Percentiles rank a stretch among this genome's conserved stretches.
Evolutionary conservation across 2,888 invertebrate genomes (phyloP).

Genomic region (Petrolisthes manimaculis): DNA sequence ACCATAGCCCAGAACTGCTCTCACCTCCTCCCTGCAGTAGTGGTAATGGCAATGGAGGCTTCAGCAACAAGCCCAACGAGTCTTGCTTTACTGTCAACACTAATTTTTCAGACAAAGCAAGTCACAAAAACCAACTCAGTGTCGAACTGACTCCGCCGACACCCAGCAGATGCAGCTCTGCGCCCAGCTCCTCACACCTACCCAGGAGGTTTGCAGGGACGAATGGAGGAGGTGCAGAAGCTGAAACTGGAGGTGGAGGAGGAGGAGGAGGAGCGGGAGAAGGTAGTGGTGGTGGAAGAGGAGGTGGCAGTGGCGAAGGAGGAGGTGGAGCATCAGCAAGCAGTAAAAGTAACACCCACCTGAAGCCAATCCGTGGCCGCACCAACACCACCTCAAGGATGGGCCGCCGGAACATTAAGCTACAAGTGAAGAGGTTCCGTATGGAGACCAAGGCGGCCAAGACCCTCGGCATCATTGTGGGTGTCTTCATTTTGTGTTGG

Average conservation of each 20-base stretch:
- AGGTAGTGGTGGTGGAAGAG: neutral
- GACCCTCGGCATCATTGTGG: conserved; percentile 98
- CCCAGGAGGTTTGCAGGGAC: neutral
- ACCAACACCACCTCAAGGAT: conserved; percentile 69
- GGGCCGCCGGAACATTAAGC: conserved; percentile 91
- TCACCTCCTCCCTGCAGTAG: conserved; percentile 27
- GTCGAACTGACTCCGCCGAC: conserved; percentile 22
- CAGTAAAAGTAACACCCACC: neutral
- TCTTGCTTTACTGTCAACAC: conserved; percentile 54
- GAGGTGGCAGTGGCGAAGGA: neutral
- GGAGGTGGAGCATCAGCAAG: neutral
- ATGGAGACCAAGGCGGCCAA: conserved; percentile 98
- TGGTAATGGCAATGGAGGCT: conserved; percentile 21
- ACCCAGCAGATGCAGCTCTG: conserved; percentile 28
- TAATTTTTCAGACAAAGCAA: conserved; percentile 41
- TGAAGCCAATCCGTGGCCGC: conserved; percentile 19
- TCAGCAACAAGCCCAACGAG: conserved; percentile 37
- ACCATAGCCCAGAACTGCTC: conserved; percentile 44
- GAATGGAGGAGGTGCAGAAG: conserved; percentile 2
- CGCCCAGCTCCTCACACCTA: conserved; percentile 3
- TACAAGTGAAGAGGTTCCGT: conserved; percentile 87
- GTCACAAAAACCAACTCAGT: conserved; percentile 22
- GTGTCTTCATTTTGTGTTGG: conserved; percentile 96
- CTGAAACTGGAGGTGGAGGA: neutral
- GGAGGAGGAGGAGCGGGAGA: neutral